Evolutionary conservation across 2,888 invertebrate species (phyloP).

Genomic region (Meloe dianella): DNA sequence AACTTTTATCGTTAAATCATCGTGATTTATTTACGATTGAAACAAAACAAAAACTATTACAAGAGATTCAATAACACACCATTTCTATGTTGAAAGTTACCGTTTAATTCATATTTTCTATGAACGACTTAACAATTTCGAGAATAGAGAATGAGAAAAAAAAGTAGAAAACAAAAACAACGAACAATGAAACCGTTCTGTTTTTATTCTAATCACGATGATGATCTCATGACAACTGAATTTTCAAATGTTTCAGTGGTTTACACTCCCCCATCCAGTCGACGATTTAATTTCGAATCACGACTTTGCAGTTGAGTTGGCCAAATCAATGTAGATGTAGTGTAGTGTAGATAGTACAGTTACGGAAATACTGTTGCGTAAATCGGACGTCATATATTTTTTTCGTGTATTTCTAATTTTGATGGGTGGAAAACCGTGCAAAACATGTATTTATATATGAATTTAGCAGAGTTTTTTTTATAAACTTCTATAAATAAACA

Average conservation of each 20-base stretch:
- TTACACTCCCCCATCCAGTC: too few species aligned
- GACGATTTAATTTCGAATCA: too few species aligned
- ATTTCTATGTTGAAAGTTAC: too few species aligned
- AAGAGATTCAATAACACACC: too few species aligned
- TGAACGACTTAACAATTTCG: slow-evolving; percentile 2
- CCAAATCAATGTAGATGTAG: too few species aligned
- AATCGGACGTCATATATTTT: too few species aligned
- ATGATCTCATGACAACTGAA: slow-evolving; percentile 6
- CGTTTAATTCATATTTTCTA: neutral
- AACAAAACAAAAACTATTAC: neutral
- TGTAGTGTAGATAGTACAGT: too few species aligned
- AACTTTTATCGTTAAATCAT: neutral
- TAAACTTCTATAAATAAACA: slow-evolving; percentile 3
- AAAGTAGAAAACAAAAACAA: neutral
- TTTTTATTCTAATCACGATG: slow-evolving; percentile 6
- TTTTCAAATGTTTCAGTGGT: neutral
- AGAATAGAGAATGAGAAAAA: neutral
- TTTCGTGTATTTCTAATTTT: too few species aligned
- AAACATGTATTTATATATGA: slow-evolving; percentile 3
- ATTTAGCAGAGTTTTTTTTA: neutral
- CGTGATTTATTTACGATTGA: slow-evolving; percentile 3
- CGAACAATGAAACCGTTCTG: neutral
- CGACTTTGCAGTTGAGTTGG: too few species aligned
- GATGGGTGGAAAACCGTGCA: neutral
- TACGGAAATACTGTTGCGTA: too few species aligned